Base-by-base conservation (phyloP, 2,113 vertebrate species). In the Psammodynastes pulverulentus region DNA sequence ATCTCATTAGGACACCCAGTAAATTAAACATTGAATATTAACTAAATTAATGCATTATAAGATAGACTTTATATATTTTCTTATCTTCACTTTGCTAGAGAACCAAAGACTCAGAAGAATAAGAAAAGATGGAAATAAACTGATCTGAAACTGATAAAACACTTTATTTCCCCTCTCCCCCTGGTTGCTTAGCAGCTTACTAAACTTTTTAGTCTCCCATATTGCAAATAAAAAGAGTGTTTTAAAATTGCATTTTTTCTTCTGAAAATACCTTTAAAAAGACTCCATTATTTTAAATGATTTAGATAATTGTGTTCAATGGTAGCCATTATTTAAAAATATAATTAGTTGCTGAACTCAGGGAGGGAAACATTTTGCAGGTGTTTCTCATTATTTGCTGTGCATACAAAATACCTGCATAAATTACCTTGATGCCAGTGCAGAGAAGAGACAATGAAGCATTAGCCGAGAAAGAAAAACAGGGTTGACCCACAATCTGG, bases 311-410 rank as follows among this genome's bases (percentile, higher is more conserved):
- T 98, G 97, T 98, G 98, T 98, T 98, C 98, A 97, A 98, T 98
- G 98, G 97, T 98, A 98, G 98, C 98, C 98, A 99, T 99, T 98
- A 99, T 98, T 99, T 98, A 98, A 98, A 98, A 98, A 99, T 99
- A 98, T 98, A 98, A 99, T 99, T 98, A 98, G 98, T 98, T 98
- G 97, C 98, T 98, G 97, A 98, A 98, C 98, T 98, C 98, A 95
- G 97, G 98, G 98, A 98, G 97, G 98, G 98, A 97, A 97, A 97
- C 97, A 97, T 24, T 98, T 97, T 97, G 98, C 99, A 99, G 98
- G 98, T 99, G 98, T 98, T 97, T 98, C 97, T 98, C 97, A 98
- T 98, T 97, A 98, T 98, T 98, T 98, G 96, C 97, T 97, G 97
- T 98, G 98, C 98, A 98, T 97, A 97, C 97, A 97, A 98, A 98